Evolutionary conservation across 30 jellyfish, hydroid and myxozoan genomes (phyloP), one percentile per base, ranked within the genome.

Genomic region (Nemopilema nomurai): DNA sequence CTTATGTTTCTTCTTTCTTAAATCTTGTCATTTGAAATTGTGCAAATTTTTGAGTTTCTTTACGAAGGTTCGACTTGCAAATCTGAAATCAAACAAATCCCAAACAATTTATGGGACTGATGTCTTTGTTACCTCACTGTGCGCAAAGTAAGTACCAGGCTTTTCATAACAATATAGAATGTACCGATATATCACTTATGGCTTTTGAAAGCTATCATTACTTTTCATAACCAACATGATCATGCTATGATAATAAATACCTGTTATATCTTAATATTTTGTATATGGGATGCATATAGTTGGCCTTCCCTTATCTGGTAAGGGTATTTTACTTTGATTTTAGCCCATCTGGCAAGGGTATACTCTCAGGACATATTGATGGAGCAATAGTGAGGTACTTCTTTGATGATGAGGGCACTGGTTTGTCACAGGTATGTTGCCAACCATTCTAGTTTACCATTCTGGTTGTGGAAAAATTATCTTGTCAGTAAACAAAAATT

Each of bases 361-460:
- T 92, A 57, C 80, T 92, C 33, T 92, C 98, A 23, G 98, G 98
- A 17, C 98, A 92, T 79, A 96, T 96, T 29, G 98, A 92, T 82
- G 98, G 98, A 4, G 98, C 98, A 8, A 92, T 92, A 51, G 98
- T 92, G 30, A 82, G 98, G 62, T 92, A 87, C 77, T 80, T 87
- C 79, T 92, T 92, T 87, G 98, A 92, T 28, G 98, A 92, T 51
- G 90, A 87, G 69, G 97, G 97, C 51, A 71, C 92, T 18, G 97
- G 98, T 21, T 62, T 92, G 32, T 68, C 98, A 69, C 98, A 92
- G 95, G 98, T 92, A 82, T 8, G 74, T 0, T 29, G 6, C n/a
- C n/a, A n/a, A n/a, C n/a, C n/a, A n/a, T n/a, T n/a, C n/a, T n/a
- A 0, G 24, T 28, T 18, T 63, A n/a, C 6, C n/a, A 62, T 62